Percentiles rank a stretch among this genome's conserved stretches.
phyloP scores from a whole-genome alignment of 2,888 invertebrate species.

The Sinelater perroti region DNA sequence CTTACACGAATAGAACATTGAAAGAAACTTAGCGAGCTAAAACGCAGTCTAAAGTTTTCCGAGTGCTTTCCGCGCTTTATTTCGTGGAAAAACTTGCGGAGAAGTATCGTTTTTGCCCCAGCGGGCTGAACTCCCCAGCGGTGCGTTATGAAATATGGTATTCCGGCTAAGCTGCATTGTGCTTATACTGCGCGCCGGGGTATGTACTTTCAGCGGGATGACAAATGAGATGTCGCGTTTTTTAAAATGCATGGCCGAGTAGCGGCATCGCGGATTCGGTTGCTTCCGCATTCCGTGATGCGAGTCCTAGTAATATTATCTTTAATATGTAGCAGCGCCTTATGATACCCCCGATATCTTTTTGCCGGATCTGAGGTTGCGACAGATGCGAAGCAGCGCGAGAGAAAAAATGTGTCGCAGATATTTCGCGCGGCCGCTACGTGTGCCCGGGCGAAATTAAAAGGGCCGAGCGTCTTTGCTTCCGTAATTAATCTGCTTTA shows the following conservation, averaged over 20 bases:
- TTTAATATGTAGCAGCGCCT: slow-evolving; percentile 21
- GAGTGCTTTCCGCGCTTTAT: slow-evolving; percentile 24
- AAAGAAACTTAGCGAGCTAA: slow-evolving; percentile 17
- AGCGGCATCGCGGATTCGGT: too few species aligned
- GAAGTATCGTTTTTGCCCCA: slow-evolving; percentile 30
- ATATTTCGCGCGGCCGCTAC: slow-evolving; percentile 15
- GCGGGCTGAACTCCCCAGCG: slow-evolving; percentile 24
- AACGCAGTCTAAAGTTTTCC: slow-evolving; percentile 18
- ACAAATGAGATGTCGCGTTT: too few species aligned
- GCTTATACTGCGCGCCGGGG: slow-evolving; percentile 10
- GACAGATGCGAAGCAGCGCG: slow-evolving; percentile 21
- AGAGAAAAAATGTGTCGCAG: slow-evolving; percentile 17
- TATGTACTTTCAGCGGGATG: slow-evolving; percentile 1
- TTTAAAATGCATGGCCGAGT: slow-evolving; percentile 18
- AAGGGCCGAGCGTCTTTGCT: slow-evolving; percentile 32
- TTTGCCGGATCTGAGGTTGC: slow-evolving; percentile 13
- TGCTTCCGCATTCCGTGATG: too few species aligned
- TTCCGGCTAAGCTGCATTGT: slow-evolving; percentile 28
- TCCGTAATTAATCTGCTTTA: slow-evolving; percentile 38
- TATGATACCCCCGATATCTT: slow-evolving; percentile 17
- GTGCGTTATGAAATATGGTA: slow-evolving; percentile 32
- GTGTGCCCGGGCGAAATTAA: slow-evolving; percentile 31
- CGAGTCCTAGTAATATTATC: too few species aligned
- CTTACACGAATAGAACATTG: too few species aligned
- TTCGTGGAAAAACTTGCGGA: slow-evolving; percentile 23